Conservation (phyloP, 2,888 invertebrate species). For the Drosophila paracracens region DNA sequence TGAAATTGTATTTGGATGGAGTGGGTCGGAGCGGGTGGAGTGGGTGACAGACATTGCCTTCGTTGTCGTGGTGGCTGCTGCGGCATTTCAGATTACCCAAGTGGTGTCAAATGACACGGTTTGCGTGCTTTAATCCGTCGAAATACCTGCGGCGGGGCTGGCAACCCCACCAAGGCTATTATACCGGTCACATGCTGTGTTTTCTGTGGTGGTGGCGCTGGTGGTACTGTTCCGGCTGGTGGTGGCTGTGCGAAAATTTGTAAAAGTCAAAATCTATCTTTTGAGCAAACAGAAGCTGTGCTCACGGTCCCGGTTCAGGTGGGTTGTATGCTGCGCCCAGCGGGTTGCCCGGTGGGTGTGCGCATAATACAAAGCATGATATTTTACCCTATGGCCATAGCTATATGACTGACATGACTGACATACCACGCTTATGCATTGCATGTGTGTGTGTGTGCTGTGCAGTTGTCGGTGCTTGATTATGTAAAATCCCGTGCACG, state of each 20-base stretch:
- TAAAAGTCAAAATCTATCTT: slow-evolving; percentile 82
- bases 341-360: slow-evolving; percentile 49
- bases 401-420: slow-evolving; percentile 43
- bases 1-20: slow-evolving; percentile 39
- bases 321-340: slow-evolving; percentile 42
- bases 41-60: slow-evolving; percentile 22
- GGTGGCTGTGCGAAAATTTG: slow-evolving; percentile 77
- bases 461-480: slow-evolving; percentile 73
- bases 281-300: slow-evolving; percentile 74
- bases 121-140: slow-evolving; percentile 78
- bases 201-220: slow-evolving; percentile 19
- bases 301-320: slow-evolving; percentile 42
- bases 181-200: slow-evolving; percentile 76
- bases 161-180: slow-evolving; percentile 70
- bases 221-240: slow-evolving; percentile 27
- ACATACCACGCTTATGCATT: slow-evolving; percentile 28
- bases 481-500: slow-evolving; percentile 83
- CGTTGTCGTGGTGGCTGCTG: slow-evolving; percentile 63
- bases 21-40: slow-evolving; percentile 12
- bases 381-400: slow-evolving; percentile 61
- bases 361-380: slow-evolving; percentile 58
- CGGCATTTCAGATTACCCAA: slow-evolving; percentile 80
- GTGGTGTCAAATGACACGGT: slow-evolving; percentile 83
- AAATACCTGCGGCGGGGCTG: slow-evolving; percentile 77
- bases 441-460: slow-evolving; percentile 12